These are phyloP conservation scores for Tenthredo scrophulariae DNA, from an alignment of 2,888 invertebrate genomes.

Conservation along the genomic window DNA sequence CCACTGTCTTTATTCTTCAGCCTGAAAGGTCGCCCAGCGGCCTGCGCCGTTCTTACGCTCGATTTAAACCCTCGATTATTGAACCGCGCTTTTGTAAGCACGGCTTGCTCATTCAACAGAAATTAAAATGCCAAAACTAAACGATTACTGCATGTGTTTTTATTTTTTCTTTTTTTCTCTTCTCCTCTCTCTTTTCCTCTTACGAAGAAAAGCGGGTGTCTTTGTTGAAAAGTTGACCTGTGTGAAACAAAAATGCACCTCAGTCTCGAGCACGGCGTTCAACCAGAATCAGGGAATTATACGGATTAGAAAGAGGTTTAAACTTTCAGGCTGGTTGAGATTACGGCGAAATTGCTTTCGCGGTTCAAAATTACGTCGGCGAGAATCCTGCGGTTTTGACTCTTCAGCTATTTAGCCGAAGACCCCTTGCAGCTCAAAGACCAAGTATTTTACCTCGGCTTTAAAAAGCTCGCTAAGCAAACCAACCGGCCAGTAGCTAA, in stretches of 20 bases:
- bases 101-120: neutral
- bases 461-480: slow-evolving; percentile 12
- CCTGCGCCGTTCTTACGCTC: neutral
- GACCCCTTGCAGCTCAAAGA: neutral
- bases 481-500: neutral
- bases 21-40: neutral
- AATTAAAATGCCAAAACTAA: neutral
- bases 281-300: slow-evolving; percentile 31
- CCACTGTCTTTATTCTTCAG: neutral
- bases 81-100: neutral
- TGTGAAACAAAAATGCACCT: neutral
- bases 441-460: neutral
- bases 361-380: slow-evolving; percentile 13
- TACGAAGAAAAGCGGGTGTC: neutral
- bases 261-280: neutral
- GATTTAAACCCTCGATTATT: neutral
- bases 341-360: slow-evolving; percentile 37
- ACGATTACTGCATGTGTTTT: neutral
- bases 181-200: neutral
- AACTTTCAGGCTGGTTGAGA: slow-evolving; percentile 39
- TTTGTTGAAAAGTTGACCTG: neutral
- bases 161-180: no score
- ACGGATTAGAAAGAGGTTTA: slow-evolving; percentile 46
- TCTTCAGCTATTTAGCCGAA: neutral
- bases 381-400: slow-evolving; percentile 21